phyloP scores from a whole-genome alignment of 2,888 invertebrate genomes.

The Phyllotreta cruciferae region DNA sequence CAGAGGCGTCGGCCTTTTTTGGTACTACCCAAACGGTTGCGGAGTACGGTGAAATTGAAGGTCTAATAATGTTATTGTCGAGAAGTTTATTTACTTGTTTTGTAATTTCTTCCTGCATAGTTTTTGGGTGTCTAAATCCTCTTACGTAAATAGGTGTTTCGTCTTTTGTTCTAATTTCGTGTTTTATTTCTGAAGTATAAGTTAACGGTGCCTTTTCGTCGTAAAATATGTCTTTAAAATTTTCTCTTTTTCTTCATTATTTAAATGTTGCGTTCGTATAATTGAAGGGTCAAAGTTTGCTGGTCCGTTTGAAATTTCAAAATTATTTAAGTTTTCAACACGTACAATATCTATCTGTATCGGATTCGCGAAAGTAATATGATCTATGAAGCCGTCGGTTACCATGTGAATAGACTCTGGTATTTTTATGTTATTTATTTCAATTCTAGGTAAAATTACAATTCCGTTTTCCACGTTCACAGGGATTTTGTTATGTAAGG shows the following conservation, averaged over 20 bases:
- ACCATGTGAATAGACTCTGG: background rate
- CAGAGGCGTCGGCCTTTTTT: too few relatives aligned
- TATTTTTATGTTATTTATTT: conserved; percentile 9
- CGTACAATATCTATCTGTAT: background rate
- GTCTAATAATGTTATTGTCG: too few relatives aligned
- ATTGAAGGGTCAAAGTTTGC: conserved; percentile 8
- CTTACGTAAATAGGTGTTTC: too few relatives aligned
- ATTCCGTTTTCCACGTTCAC: background rate
- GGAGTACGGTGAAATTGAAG: too few relatives aligned
- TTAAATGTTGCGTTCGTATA: conserved; percentile 2
- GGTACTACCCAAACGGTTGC: too few relatives aligned
- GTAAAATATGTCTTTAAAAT: too few relatives aligned
- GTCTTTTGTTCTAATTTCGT: too few relatives aligned
- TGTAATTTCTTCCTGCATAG: too few relatives aligned
- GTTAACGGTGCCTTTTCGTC: too few relatives aligned
- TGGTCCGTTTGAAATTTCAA: background rate
- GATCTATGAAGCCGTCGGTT: conserved; percentile 5
- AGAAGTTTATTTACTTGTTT: too few relatives aligned
- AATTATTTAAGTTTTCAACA: background rate
- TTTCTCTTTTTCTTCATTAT: conserved; percentile 10
- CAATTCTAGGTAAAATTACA: conserved; percentile 4
- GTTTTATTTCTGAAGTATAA: too few relatives aligned
- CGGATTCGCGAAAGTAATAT: conserved; percentile 1
- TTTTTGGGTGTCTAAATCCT: too few relatives aligned
- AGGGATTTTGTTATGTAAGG: background rate